Evolutionary conservation across 2,113 vertebrate genomes (phyloP), one percentile per base, ranked within the genome.

Genomic region (Perca schrenkii): DNA sequence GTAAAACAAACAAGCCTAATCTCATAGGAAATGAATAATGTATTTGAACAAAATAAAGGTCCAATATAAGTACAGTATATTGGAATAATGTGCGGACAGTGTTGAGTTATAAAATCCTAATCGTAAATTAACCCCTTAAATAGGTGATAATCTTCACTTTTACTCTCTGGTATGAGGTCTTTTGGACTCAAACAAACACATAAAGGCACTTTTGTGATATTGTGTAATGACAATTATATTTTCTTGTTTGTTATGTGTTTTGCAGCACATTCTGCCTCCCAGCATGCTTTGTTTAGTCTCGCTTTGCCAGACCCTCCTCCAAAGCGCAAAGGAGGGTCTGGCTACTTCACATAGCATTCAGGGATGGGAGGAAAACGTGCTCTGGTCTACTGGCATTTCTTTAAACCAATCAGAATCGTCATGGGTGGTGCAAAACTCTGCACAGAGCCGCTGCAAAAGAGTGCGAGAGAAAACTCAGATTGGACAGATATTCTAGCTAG

Each of bases 1-100:
- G 57, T 57, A 25, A 83, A 66, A 62, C 8, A 56, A 17, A 63
- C 28, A 69, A 25, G 16, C 22, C 31, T 36, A 25, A 62, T 25
- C 15, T 64, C 52, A 70, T 0, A 13, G 19, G n/a, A 62, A 58
- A 60, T 3, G 11, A 16, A 56, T 62, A 21, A 57, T 36, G 53
- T 34, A 10, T 19, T 63, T 12, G 7, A 16, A 8, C 6, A 6
- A 43, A 43, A 46, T 3, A 15, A 0, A 46, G 13, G n/a, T 58
- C 19, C 43, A 58, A 21, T 13, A 28, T 19, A 40, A 40, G 40
- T 8, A 12, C 2, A 8, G 10, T 36, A 50, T 75, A 6, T 56
- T 22, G 54, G n/a, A 56, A 40, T 10, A 40, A 10, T 40, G 40
- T 10, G 40, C 1, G 40, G 12, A 54, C 52, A 53, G 47, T 17